These are phyloP conservation scores for Phallusia fumigata DNA, from an alignment of 23 tunicate genomes.

Conservation along the genomic window DNA sequence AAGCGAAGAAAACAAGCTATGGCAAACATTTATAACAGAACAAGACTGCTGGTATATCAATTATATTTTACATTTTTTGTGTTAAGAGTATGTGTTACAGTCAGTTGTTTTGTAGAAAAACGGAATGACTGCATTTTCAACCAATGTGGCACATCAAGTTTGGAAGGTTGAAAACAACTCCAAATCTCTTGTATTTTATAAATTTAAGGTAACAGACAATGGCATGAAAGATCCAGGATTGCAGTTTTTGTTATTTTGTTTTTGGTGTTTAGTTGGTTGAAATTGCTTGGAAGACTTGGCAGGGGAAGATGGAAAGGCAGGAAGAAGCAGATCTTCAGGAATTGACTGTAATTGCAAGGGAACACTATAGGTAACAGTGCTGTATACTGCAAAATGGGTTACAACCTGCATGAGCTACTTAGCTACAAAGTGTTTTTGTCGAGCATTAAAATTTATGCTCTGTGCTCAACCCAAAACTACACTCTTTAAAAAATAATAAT, in stretches of 20 bases:
- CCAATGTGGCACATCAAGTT: neutral
- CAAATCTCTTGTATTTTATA: constrained; percentile 23
- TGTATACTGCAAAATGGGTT: neutral
- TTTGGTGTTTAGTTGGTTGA: neutral
- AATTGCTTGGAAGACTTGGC: constrained; percentile 47
- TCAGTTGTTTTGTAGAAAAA: neutral
- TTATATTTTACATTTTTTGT: neutral
- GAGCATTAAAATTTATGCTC: neutral
- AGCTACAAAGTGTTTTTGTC: no score
- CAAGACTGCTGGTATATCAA: constrained; percentile 32
- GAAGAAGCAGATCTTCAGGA: constrained; percentile 67
- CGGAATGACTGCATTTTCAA: neutral
- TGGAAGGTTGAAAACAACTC: constrained; percentile 9
- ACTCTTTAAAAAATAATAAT: neutral
- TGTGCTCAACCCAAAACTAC: no score
- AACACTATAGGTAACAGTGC: constrained; percentile 39
- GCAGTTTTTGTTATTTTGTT: neutral
- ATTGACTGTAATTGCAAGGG: constrained; percentile 34
- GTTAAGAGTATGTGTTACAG: neutral
- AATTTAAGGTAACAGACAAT: neutral
- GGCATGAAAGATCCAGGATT: neutral
- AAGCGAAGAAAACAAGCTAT: constrained; percentile 35
- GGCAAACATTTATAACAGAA: constrained; percentile 41
- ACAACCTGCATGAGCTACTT: no score
- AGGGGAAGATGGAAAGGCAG: constrained; percentile 37